phyloP scores from a whole-genome alignment of 2,888 invertebrate genomes.

The Ormyrus thymus region DNA sequence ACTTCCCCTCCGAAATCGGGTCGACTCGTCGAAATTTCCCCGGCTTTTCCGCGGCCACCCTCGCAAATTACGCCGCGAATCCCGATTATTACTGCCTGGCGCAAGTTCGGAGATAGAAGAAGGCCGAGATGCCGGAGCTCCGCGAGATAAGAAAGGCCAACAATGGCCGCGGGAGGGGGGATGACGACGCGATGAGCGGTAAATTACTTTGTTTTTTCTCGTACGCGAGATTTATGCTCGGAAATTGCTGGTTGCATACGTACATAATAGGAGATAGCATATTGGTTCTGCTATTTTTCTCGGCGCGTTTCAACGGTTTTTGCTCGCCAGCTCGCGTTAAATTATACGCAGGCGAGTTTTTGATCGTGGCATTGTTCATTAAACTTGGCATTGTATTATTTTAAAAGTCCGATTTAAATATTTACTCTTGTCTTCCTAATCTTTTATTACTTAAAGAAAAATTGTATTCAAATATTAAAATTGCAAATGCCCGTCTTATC shows the following conservation, averaged over 20 bases:
- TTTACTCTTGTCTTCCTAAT: too few relatives aligned
- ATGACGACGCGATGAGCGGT: slow-evolving; percentile 40
- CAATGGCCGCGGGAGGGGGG: slow-evolving; percentile 25
- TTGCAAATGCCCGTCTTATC: too few relatives aligned
- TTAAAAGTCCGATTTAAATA: too few relatives aligned
- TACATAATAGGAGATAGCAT: slow-evolving; percentile 8
- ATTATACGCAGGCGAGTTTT: too few relatives aligned
- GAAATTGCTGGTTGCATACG: slow-evolving; percentile 1
- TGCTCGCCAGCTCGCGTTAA: not conserved
- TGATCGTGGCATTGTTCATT: too few relatives aligned
- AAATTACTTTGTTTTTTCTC: slow-evolving; percentile 37
- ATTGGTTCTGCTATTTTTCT: not conserved
- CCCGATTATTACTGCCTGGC: slow-evolving; percentile 17
- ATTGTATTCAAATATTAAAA: too few relatives aligned
- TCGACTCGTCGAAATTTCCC: too few relatives aligned
- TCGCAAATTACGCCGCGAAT: not conserved
- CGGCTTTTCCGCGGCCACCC: too few relatives aligned
- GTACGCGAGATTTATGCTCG: slow-evolving; percentile 10
- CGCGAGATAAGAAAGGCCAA: slow-evolving; percentile 44
- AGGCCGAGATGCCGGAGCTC: slow-evolving; percentile 23
- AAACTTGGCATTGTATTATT: too few relatives aligned
- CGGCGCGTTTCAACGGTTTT: not conserved
- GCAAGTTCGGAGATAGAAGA: slow-evolving; percentile 33
- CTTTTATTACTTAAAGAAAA: too few relatives aligned
- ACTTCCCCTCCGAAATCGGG: too few relatives aligned